Evolutionary conservation across 2,113 vertebrate genomes (phyloP).

Genomic region (Budorcas taxicolor): DNA sequence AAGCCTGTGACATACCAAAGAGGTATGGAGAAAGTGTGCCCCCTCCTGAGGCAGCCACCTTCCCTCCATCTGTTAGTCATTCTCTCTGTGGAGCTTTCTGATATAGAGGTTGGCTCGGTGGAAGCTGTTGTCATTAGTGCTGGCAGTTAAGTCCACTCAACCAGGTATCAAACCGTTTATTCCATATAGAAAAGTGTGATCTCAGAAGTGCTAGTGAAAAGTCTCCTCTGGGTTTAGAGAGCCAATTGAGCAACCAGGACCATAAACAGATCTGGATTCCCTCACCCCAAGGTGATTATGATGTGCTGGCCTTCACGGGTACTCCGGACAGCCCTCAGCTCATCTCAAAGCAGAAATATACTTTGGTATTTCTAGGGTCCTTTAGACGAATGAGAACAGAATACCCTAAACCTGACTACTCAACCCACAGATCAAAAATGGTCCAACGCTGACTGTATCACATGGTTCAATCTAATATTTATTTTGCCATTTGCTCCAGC

Average conservation of each 20-base stretch:
- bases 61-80: not conserved
- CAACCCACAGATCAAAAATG: not conserved
- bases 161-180: not conserved
- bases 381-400: not conserved
- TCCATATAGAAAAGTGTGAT: not conserved
- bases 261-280: not conserved
- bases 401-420: not conserved
- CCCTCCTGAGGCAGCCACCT: not conserved
- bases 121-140: not conserved
- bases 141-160: not conserved
- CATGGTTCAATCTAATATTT: not conserved
- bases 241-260: not conserved
- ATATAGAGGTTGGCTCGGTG: not conserved
- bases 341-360: slow-evolving; percentile 17
- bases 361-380: not conserved
- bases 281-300: not conserved
- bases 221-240: not conserved
- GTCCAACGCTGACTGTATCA: not conserved
- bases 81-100: not conserved
- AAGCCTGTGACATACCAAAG: slow-evolving; percentile 91
- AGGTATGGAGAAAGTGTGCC: slow-evolving; percentile 77
- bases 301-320: not conserved
- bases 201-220: not conserved
- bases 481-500: not conserved
- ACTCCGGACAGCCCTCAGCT: not conserved